Percentiles rank a stretch among this genome's conserved stretches.
Evolutionary conservation across 92 coral and sea anemone species (phyloP).

Genomic region (Palythoa grandiflora): DNA sequence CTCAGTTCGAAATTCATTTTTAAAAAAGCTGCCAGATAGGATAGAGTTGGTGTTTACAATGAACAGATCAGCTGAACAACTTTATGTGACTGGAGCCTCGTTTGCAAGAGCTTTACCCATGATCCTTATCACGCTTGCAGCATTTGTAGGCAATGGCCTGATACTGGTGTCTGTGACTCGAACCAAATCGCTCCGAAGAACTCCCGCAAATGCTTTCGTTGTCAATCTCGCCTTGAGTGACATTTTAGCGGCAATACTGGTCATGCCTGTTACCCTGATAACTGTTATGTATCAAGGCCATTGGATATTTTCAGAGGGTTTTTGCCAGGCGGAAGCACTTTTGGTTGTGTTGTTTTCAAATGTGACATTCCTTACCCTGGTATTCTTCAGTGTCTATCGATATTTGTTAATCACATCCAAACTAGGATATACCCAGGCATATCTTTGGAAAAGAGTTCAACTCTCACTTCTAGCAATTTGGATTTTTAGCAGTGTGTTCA

Average conservation of each 20-base stretch:
- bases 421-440: conserved; percentile 52
- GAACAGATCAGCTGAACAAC: conserved; percentile 9
- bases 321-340: conserved; percentile 72
- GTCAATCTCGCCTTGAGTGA: conserved; percentile 80
- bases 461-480: conserved; percentile 63
- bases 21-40: not conserved
- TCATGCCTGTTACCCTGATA: conserved; percentile 71
- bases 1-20: not conserved
- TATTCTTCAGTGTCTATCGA: conserved; percentile 73
- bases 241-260: conserved; percentile 62
- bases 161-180: conserved; percentile 73
- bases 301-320: conserved; percentile 64
- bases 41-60: not conserved
- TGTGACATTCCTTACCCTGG: conserved; percentile 72
- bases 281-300: conserved; percentile 63
- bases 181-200: conserved; percentile 68
- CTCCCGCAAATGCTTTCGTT: conserved; percentile 77
- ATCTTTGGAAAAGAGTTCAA: conserved; percentile 69
- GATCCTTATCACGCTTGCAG: conserved; percentile 74
- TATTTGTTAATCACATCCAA: conserved; percentile 68
- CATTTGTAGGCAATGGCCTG: conserved; percentile 71
- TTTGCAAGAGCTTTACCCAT: conserved; percentile 71
- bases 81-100: conserved; percentile 57
- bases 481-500: conserved; percentile 51
- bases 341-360: conserved; percentile 63